These are phyloP conservation scores for Uropsilus gracilis DNA, from an alignment of 2,113 vertebrate genomes.

Conservation along the genomic window DNA sequence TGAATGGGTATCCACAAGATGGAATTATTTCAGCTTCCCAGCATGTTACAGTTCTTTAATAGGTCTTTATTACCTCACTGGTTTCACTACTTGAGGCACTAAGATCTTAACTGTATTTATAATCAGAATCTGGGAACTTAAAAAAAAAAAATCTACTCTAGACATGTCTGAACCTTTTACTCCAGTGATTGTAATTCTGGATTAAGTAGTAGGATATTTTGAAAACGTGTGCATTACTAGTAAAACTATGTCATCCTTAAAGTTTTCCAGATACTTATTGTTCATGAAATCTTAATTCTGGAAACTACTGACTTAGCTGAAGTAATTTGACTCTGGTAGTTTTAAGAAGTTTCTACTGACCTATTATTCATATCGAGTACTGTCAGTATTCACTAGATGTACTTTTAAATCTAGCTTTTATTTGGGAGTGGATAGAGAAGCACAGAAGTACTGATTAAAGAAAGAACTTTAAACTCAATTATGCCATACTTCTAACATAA, in stretches of 20 bases:
- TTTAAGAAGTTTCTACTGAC: not conserved
- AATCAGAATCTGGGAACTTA: not conserved
- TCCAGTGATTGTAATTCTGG: not conserved
- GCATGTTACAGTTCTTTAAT: not conserved
- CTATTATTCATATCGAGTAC: not conserved
- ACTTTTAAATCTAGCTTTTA: not conserved
- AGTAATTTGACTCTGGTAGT: not conserved
- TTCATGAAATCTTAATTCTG: not conserved
- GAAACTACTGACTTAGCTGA: constrained; percentile 15
- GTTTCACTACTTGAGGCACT: constrained; percentile 11
- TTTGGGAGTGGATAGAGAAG: not conserved
- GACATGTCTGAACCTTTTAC: not conserved
- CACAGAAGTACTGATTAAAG: constrained; percentile 7
- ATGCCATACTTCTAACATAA: not conserved
- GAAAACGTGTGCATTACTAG: not conserved
- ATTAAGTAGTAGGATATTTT: not conserved
- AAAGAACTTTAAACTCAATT: not conserved
- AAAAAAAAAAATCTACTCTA: not conserved
- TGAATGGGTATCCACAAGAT: not conserved
- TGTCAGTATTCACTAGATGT: not conserved
- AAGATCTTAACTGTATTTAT: not conserved
- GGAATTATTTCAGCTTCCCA: not conserved
- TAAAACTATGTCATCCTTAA: not conserved
- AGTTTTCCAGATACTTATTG: constrained; percentile 6
- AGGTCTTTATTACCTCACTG: not conserved